Conservation (phyloP, 2,797 vertebrate genomes). For the Cossypha niveicapilla region DNA sequence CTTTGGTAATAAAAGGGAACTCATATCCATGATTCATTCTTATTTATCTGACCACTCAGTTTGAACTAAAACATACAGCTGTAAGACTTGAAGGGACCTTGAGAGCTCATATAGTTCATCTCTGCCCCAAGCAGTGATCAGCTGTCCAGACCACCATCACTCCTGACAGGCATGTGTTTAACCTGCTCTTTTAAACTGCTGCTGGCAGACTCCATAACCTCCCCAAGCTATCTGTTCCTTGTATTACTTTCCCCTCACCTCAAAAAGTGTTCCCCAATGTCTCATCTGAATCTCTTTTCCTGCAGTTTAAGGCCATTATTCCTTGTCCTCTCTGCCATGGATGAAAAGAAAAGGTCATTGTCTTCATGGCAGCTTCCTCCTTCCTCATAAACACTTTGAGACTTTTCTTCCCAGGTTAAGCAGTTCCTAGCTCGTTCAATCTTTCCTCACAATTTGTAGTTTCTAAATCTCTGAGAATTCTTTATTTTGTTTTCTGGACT, state of each 20-base stretch:
- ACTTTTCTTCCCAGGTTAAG: background rate
- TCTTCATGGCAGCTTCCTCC: background rate
- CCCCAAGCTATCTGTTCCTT: slow-evolving; percentile 3
- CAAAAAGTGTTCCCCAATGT: slow-evolving; percentile 17
- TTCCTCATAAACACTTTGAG: background rate
- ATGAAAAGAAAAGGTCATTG: background rate
- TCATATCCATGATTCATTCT: background rate
- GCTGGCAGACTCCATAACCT: background rate
- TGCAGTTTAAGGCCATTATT: slow-evolving; percentile 16
- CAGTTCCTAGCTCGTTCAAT: background rate
- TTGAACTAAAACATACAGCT: background rate
- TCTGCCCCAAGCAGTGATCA: background rate
- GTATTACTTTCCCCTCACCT: background rate
- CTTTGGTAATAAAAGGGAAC: background rate
- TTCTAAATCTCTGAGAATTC: background rate
- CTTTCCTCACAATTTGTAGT: background rate
- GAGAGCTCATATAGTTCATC: background rate
- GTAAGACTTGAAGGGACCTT: background rate
- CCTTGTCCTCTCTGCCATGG: background rate
- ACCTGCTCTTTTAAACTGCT: background rate
- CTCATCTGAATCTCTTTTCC: slow-evolving; percentile 47
- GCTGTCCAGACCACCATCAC: slow-evolving; percentile 23
- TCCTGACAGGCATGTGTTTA: slow-evolving; percentile 26
- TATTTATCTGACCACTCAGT: background rate
- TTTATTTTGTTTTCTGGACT: background rate